Evolutionary conservation across 2,888 invertebrate genomes (phyloP).

Genomic region (Tetranychus piercei): DNA sequence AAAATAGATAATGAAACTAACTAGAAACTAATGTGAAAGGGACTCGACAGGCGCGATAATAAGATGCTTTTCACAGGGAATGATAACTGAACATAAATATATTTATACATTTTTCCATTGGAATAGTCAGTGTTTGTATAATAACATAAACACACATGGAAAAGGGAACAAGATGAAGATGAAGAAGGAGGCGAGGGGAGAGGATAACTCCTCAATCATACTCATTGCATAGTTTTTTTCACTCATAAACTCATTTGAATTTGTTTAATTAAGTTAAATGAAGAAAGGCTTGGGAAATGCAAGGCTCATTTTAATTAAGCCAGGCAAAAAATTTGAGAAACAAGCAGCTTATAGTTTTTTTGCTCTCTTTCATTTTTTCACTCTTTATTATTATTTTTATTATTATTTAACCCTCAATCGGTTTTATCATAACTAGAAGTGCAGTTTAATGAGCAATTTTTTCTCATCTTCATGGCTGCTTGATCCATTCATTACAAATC

Average conservation of each 20-base stretch:
- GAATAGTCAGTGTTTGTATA: neutral
- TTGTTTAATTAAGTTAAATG: constrained; percentile 1
- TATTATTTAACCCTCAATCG: neutral
- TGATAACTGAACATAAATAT: neutral
- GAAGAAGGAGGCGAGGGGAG: constrained; percentile 4
- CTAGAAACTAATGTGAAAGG: neutral
- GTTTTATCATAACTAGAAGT: neutral
- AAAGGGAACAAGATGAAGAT: neutral
- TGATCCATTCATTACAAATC: neutral
- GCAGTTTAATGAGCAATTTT: neutral
- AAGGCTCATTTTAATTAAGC: neutral
- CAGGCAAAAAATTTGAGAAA: neutral
- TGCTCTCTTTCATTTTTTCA: neutral
- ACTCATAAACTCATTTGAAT: neutral
- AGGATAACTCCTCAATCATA: neutral
- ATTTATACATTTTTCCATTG: neutral
- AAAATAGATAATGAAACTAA: neutral
- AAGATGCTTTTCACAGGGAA: neutral
- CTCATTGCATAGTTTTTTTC: neutral
- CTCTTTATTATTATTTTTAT: neutral
- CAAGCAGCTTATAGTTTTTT: neutral
- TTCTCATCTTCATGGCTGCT: neutral
- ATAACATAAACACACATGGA: neutral
- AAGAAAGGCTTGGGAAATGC: neutral
- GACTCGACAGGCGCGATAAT: neutral